Base-by-base conservation (phyloP, 2,113 vertebrate species). In the Cavia porcellus region DNA sequence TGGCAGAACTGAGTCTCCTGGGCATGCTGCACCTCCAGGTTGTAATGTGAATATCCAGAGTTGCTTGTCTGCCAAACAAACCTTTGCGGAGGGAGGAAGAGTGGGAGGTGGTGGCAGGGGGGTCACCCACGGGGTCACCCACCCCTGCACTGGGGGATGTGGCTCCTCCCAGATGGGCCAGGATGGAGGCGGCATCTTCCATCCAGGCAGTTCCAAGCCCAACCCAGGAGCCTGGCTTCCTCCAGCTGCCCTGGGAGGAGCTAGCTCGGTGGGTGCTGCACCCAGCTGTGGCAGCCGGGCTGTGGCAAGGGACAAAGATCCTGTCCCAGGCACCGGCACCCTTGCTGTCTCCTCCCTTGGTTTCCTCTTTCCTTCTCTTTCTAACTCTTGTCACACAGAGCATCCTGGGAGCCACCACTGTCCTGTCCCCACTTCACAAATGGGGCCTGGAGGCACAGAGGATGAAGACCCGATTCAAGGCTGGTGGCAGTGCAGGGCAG, bases 71-170 rank as follows among this genome's bases (percentile, higher is more conserved):
- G 28, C 77, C 62, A 22, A 82, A 6, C 24, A n/a, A 17, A 9
- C 5, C 1, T 25, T 9, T 9, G 12, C 68, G 30, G 66, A 47
- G 2, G 47, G 24, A 32, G 8, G 72, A 25, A 32, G 2, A 25
- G n/a, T 19, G 17, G 55, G 38, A 20, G 45, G 77, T 30, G 20
- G 77, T 30, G 30, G 12, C 20, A 1, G 52, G 57, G 30, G 38
- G 30, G 1, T 9, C 3, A 1, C 4, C 61, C 1, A 3, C 0
- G 38, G 38, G 30, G 1, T 9, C 3, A 1, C 4, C 61, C 1
- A 3, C 0, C 5, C 62, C 52, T 17, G 35, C 7, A 1, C 3
- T 12, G 52, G 80, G 25, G 80, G n/a, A 3, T 25, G 55, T 7
- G 3, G 55, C 80, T 38, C 10, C 10, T 55, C 32, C 52, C 20